Evolutionary conservation across 2,888 invertebrate species (phyloP).

Genomic region (Miltochrista miniata): DNA sequence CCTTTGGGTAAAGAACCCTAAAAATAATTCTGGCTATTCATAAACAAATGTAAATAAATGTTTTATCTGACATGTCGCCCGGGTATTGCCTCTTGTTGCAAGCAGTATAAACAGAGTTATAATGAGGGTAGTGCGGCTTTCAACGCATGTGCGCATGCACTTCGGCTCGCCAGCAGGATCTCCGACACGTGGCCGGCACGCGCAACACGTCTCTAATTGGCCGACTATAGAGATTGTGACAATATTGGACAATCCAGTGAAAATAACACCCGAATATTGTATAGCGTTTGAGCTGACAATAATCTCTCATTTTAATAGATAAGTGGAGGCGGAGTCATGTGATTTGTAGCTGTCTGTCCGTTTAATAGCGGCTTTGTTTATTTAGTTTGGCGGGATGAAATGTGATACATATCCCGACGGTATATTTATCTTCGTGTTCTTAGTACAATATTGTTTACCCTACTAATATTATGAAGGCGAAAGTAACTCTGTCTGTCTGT

Average conservation of each 20-base stretch:
- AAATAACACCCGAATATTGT: conserved; percentile 77
- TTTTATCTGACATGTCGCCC: conserved; percentile 57
- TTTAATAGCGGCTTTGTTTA: conserved; percentile 43
- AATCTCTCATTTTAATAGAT: conserved; percentile 83
- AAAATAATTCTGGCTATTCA: background rate
- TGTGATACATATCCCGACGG: background rate
- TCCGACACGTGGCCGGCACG: conserved; percentile 74
- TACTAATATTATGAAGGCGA: too few relatives aligned
- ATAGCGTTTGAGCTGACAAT: conserved; percentile 66
- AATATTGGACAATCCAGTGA: conserved; percentile 82
- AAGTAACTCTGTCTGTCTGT: too few relatives aligned
- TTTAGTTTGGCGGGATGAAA: conserved; percentile 19
- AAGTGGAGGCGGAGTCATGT: conserved; percentile 77
- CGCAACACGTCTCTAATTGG: conserved; percentile 80
- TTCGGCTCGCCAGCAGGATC: conserved; percentile 26
- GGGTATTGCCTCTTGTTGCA: conserved; percentile 50
- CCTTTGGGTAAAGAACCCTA: too few relatives aligned
- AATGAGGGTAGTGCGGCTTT: conserved; percentile 56
- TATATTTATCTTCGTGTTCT: too few relatives aligned
- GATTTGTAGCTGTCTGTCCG: conserved; percentile 63
- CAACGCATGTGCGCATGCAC: conserved; percentile 51
- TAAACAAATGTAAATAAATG: conserved; percentile 13
- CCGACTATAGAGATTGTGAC: conserved; percentile 77
- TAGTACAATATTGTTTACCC: too few relatives aligned
- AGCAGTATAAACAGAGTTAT: conserved; percentile 68